These are phyloP conservation scores for Anolis carolinensis DNA, from an alignment of 2,113 vertebrate genomes.

Conservation along the genomic window DNA sequence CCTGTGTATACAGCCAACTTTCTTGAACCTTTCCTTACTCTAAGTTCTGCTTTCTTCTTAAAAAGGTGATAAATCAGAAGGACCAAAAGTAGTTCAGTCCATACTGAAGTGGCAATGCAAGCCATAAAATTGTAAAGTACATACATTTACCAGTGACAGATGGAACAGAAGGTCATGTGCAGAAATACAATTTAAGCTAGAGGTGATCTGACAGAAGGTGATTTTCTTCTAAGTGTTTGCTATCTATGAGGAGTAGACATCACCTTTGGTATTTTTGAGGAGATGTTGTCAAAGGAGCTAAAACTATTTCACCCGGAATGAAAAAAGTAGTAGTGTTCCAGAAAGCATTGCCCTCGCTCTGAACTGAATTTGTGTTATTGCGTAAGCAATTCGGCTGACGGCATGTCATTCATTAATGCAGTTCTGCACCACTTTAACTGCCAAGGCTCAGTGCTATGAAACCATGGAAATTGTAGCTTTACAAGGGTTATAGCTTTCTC, in stretches of 20 bases:
- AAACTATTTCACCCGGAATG: neutral
- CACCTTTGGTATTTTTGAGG: neutral
- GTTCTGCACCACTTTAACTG: too few species aligned
- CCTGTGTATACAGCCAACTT: neutral
- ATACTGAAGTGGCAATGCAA: neutral
- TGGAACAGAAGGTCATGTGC: neutral
- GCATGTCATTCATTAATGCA: neutral
- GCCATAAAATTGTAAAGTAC: neutral
- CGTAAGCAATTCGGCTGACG: neutral
- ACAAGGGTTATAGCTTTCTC: too few species aligned
- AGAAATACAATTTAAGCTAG: neutral
- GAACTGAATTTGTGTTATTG: neutral
- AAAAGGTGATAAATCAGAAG: neutral
- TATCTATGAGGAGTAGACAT: neutral
- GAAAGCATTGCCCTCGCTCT: neutral
- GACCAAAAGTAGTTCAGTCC: neutral
- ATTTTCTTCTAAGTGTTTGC: neutral
- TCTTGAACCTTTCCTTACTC: neutral
- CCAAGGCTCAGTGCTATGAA: too few species aligned
- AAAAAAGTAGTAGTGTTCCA: neutral
- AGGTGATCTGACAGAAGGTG: neutral
- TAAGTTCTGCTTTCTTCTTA: neutral
- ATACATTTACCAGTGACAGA: neutral
- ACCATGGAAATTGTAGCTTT: too few species aligned
- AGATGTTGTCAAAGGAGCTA: too few species aligned